Evolutionary conservation across 2,797 vertebrate genomes (phyloP), one percentile per base, ranked within the genome.

Genomic region (Cyclura pinguis): DNA sequence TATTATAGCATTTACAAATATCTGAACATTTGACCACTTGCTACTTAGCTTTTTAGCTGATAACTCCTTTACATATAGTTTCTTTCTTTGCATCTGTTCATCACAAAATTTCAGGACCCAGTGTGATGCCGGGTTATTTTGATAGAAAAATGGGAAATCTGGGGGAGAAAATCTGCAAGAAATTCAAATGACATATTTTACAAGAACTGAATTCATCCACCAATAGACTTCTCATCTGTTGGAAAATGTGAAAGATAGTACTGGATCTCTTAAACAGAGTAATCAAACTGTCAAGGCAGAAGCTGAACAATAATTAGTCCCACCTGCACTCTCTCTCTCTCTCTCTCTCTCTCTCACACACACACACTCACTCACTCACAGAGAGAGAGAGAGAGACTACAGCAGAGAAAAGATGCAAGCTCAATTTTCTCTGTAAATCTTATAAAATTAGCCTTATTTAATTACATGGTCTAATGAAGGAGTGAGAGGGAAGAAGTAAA

Each of bases 21-120:
- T 84, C 86, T 93, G 90, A 88, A 92, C 92, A 93, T 0, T 89
- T 93, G 86, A 87, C 67, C 78, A 82, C 92, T 67, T 92, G 88
- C 88, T 77, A 92, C 72, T 38, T 35, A 74, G 24, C 7, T 72
- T 72, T 18, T 95, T 87, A 90, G 78, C 57, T 92, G 77, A 27
- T 92, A 4, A 89, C 35, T 16, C 55, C 8, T 62, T n/a, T 22
- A 29, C 20, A 29, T 86, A 42, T 86, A 42, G 7, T 59, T 86
- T 59, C 55, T 86, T 62, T 35, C 27, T 77, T 52, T 59, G 22
- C 57, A 29, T 29, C 13, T 86, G 72, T 57, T 57, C 14, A 59
- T 86, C n/a, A 55, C 35, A 42, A 62, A 6, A 42, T 59, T 29
- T 76, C 85, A 77, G 24, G 52, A 42, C 16, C 38, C 38, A 35